These are phyloP conservation scores for Telmatochromis sp. DNA, from an alignment of 2,113 vertebrate genomes.

Conservation along the genomic window DNA sequence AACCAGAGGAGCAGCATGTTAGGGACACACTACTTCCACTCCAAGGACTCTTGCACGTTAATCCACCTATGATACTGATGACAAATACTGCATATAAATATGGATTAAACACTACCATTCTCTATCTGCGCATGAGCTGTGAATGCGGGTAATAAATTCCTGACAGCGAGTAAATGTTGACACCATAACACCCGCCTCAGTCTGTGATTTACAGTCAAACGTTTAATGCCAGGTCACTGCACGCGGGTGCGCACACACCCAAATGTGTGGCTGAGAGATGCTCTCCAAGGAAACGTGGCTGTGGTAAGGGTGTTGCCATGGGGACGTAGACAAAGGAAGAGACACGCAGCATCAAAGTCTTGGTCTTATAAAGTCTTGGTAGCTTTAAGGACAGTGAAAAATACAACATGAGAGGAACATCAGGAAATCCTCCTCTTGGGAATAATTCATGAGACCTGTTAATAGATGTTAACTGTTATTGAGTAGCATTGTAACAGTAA, in stretches of 20 bases:
- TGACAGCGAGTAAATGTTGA: not conserved
- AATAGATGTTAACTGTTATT: not conserved
- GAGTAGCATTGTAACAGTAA: not conserved
- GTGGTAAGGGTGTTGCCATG: constrained; percentile 46
- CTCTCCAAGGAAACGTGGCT: constrained; percentile 35
- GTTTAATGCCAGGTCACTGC: not conserved
- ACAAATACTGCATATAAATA: not conserved
- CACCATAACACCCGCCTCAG: not conserved
- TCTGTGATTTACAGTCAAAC: not conserved
- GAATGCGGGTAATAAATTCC: not conserved
- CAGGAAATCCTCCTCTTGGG: not conserved
- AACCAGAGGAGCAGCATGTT: not conserved
- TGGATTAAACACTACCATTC: not conserved
- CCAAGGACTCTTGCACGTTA: not conserved
- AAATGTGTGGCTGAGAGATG: not conserved
- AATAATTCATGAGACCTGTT: not conserved
- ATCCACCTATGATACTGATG: not conserved
- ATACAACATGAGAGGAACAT: not conserved
- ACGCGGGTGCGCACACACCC: not conserved
- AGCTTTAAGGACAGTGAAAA: not conserved
- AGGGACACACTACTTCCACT: not conserved
- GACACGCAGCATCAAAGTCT: not conserved
- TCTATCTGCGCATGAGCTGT: not conserved
- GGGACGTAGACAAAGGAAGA: not conserved
- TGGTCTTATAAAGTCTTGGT: not conserved